A percentile compares a stretch with the other conserved stretches of the same genome.
Conservation (phyloP, 2,113 vertebrate genomes). For the Cephalopholis sonnerati region DNA sequence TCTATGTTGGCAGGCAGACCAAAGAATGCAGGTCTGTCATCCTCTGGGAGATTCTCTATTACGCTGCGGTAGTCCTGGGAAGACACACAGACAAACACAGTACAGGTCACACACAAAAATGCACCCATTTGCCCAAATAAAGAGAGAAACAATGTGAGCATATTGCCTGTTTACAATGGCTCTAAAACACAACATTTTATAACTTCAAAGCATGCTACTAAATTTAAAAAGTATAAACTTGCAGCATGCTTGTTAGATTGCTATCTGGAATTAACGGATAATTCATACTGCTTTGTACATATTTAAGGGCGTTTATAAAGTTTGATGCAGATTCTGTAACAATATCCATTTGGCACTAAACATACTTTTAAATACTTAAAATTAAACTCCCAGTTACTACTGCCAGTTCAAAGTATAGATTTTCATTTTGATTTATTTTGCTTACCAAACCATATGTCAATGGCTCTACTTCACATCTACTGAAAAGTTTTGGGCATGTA, state of each 20-base stretch:
- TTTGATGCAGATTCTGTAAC: conserved; percentile 11
- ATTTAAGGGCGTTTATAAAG: background rate
- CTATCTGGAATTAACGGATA: background rate
- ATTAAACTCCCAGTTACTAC: conserved; percentile 12
- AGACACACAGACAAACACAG: conserved; percentile 49
- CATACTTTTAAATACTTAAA: background rate
- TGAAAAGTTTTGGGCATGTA: background rate
- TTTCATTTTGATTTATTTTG: conserved; percentile 22
- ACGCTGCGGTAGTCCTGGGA: conserved; percentile 91
- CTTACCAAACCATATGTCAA: background rate
- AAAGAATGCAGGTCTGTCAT: conserved; percentile 95
- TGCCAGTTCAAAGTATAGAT: background rate
- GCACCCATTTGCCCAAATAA: background rate
- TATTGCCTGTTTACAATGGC: background rate
- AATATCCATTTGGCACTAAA: conserved; percentile 14
- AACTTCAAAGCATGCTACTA: background rate
- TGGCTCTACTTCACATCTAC: background rate
- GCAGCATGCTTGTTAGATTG: background rate
- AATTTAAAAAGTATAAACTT: background rate
- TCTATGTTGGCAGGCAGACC: conserved; percentile 97
- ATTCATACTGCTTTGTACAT: background rate
- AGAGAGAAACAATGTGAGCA: background rate
- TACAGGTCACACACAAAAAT: conserved; percentile 50
- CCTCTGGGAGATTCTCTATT: conserved; percentile 94
- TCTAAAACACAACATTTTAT: background rate